Evolutionary conservation across 2,797 vertebrate species (phyloP).

Genomic region (Peromyscus eremicus): DNA sequence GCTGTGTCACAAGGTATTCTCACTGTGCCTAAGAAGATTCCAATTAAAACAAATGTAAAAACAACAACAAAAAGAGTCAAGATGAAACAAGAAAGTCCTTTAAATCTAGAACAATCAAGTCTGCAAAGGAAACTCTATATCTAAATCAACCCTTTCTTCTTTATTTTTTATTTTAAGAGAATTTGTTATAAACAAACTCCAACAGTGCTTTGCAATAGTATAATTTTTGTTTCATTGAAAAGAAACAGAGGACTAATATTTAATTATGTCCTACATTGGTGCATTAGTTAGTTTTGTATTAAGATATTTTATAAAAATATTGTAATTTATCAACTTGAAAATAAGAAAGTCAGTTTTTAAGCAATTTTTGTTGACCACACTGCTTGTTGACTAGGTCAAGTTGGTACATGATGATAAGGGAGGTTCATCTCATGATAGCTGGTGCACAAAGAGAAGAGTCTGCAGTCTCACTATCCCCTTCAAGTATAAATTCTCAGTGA

Average conservation of each 20-base stretch:
- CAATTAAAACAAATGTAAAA: not conserved
- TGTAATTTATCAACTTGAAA: not conserved
- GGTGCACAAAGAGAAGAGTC: too few relatives aligned
- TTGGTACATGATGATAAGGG: not conserved
- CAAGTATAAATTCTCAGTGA: not conserved
- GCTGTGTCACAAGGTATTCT: not conserved
- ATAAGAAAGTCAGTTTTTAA: not conserved
- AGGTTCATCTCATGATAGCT: not conserved
- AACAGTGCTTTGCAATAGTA: not conserved
- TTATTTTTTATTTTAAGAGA: not conserved
- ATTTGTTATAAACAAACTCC: not conserved
- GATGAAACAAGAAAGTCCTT: not conserved
- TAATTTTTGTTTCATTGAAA: not conserved
- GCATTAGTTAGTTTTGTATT: not conserved
- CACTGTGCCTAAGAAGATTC: not conserved
- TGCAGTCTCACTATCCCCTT: not conserved
- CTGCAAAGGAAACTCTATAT: not conserved
- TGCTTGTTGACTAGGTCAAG: not conserved
- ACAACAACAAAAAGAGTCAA: too few relatives aligned
- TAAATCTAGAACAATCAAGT: not conserved
- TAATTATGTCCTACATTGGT: not conserved
- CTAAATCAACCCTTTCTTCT: not conserved
- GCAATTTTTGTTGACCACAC: not conserved
- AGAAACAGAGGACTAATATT: not conserved
- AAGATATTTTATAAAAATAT: not conserved